Evolutionary conservation across 2,113 vertebrate genomes (phyloP), one percentile per base, ranked within the genome.

Genomic region (Vanacampus margaritifer): DNA sequence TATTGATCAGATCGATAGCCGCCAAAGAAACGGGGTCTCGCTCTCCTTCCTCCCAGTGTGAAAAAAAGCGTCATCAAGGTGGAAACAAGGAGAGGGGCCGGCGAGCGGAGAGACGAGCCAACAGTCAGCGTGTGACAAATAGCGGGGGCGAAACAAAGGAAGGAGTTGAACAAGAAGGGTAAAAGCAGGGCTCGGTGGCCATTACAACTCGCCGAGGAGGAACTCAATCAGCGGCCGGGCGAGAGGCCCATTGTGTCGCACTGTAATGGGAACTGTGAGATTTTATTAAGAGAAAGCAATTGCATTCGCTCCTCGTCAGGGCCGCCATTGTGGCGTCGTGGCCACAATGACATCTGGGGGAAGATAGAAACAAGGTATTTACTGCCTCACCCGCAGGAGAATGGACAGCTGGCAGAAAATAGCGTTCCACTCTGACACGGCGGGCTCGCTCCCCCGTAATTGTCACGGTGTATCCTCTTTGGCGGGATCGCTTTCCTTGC

Each of bases 251-350:
- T 91, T 91, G 91, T 92, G 81, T 84, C 17, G 41, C 45, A 67
- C 74, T 85, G 89, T 91, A 91, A 91, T 92, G 88, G 90, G 89
- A 91, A 92, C 89, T 89, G 85, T 88, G 89, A 92, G 90, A 91
- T 91, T 91, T 91, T 92, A 92, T 91, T 91, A 92, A 91, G 88
- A 90, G 89, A 90, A 86, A 89, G 90, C 90, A 90, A 91, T 91
- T 90, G 90, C 89, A 85, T 91, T 89, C 81, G 89, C 83, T 89
- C 83, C 90, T 92, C 90, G 89, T 92, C 90, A 89, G 86, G 84
- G 76, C 76, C 81, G 85, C 82, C 85, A 91, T 91, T 91, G 90
- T 91, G 80, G 70, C 79, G 62, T 70, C 67, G 82, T 85, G 89
- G 87, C 86, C 89, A 88, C 88, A 87, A 85, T 84, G 88, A 84